Evolutionary conservation across 2,888 invertebrate genomes (phyloP).

Genomic region (Sialis lutaria): DNA sequence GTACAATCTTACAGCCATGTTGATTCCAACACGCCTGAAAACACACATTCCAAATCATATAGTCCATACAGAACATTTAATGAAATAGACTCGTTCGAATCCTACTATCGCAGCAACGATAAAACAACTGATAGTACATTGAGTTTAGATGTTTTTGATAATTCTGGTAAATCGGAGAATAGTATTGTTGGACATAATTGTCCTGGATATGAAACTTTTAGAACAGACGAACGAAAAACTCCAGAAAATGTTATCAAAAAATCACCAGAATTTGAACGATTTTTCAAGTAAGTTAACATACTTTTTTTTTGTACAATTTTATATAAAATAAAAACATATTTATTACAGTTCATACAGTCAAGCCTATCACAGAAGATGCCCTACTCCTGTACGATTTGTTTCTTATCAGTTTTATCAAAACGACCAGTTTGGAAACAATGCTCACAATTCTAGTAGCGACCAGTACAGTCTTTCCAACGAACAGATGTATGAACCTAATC

Average conservation of each 20-base stretch:
- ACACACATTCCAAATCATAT: neutral
- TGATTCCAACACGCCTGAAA: neutral
- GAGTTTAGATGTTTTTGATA: neutral
- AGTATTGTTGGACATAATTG: neutral
- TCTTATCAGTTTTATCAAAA: too few species aligned
- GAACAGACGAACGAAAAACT: neutral
- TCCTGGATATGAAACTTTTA: neutral
- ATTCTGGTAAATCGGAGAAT: neutral
- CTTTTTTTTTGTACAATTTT: too few species aligned
- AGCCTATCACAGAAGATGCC: too few species aligned
- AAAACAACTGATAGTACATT: conserved; percentile 1
- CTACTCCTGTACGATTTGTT: too few species aligned
- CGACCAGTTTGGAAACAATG: neutral
- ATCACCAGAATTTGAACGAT: neutral
- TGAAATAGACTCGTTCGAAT: too few species aligned
- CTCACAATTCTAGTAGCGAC: neutral
- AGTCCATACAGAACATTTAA: neutral
- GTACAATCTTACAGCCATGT: neutral
- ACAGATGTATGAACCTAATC: conserved; percentile 10
- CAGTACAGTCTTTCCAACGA: conserved; percentile 2
- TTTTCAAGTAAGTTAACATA: neutral
- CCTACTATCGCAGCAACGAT: neutral
- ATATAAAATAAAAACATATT: too few species aligned
- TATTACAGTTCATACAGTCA: too few species aligned
- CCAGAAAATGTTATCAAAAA: neutral